Percentiles rank a stretch among this genome's conserved stretches.
Evolutionary conservation across 2,113 vertebrate genomes (phyloP).

Genomic region (Nerophis ophidion): DNA sequence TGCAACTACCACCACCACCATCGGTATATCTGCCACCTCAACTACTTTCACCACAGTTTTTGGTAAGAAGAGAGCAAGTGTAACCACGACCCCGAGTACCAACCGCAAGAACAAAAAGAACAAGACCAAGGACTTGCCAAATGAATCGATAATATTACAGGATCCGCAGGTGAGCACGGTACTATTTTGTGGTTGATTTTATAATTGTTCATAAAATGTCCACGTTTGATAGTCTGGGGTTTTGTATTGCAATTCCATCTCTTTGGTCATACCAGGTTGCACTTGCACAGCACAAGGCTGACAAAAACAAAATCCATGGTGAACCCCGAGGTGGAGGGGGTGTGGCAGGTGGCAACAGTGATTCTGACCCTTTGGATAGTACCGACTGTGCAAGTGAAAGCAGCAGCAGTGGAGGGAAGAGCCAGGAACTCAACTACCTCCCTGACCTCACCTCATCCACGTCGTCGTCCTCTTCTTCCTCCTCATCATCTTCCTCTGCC

Average conservation of each 20-base stretch:
- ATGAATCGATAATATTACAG: slow-evolving; percentile 88
- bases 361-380: slow-evolving; percentile 93
- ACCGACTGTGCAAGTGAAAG: slow-evolving; percentile 96
- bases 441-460: slow-evolving; percentile 82
- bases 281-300: slow-evolving; percentile 92
- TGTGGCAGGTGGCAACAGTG: slow-evolving; percentile 84
- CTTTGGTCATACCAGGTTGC: slow-evolving; percentile 68
- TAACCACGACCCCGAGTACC: slow-evolving; percentile 89
- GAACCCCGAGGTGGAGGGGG: slow-evolving; percentile 89
- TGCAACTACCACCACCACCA: slow-evolving; percentile 97
- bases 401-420: slow-evolving; percentile 88
- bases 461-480: slow-evolving; percentile 67
- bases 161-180: slow-evolving; percentile 76
- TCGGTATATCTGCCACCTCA: slow-evolving; percentile 96
- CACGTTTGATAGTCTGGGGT: too few relatives aligned
- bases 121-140: slow-evolving; percentile 92
- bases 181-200: not conserved
- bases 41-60: slow-evolving; percentile 91
- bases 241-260: not conserved
- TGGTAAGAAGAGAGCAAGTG: slow-evolving; percentile 91
- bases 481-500: slow-evolving; percentile 72
- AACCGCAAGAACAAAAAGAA: slow-evolving; percentile 99
- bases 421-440: slow-evolving; percentile 84
- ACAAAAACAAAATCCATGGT: slow-evolving; percentile 96
- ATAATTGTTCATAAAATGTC: not conserved